Evolutionary conservation across 2,797 vertebrate genomes (phyloP).

Genomic region (Periparus ater): DNA sequence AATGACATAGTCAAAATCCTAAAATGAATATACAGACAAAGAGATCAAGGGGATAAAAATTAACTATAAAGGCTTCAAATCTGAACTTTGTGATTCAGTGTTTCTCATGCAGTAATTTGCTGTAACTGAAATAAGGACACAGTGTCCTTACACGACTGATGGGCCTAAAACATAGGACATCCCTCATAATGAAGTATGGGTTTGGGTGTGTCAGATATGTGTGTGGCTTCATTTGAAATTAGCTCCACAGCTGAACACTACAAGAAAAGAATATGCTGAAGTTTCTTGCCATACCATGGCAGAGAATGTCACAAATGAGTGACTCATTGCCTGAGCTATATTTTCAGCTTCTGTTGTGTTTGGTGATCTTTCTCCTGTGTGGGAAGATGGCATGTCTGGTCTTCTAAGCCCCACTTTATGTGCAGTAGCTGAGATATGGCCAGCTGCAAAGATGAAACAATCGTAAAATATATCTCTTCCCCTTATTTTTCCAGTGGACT

Average conservation of each 20-base stretch:
- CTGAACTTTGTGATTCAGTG: slow-evolving; percentile 2
- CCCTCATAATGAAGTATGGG: not conserved
- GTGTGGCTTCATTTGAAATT: slow-evolving; percentile 40
- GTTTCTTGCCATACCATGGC: not conserved
- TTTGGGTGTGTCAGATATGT: slow-evolving; percentile 23
- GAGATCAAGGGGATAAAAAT: not conserved
- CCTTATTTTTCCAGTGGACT: not conserved
- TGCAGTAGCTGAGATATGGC: not conserved
- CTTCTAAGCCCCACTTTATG: not conserved
- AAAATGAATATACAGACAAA: not conserved
- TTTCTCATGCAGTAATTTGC: slow-evolving; percentile 25
- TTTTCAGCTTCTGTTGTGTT: slow-evolving; percentile 2
- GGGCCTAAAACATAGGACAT: not conserved
- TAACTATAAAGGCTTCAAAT: not conserved
- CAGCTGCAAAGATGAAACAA: not conserved
- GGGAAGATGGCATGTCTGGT: not conserved
- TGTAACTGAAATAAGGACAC: slow-evolving; percentile 14
- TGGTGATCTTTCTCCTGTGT: not conserved
- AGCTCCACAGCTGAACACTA: not conserved
- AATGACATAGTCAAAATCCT: not conserved
- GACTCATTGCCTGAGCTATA: slow-evolving; percentile 21
- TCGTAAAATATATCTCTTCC: not conserved
- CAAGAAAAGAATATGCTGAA: not conserved
- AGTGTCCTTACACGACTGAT: slow-evolving; percentile 2
- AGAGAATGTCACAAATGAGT: not conserved